Evolutionary conservation across 2,797 vertebrate species (phyloP), one percentile per base, ranked within the genome.

Genomic region (Pyrocephalus nanus): DNA sequence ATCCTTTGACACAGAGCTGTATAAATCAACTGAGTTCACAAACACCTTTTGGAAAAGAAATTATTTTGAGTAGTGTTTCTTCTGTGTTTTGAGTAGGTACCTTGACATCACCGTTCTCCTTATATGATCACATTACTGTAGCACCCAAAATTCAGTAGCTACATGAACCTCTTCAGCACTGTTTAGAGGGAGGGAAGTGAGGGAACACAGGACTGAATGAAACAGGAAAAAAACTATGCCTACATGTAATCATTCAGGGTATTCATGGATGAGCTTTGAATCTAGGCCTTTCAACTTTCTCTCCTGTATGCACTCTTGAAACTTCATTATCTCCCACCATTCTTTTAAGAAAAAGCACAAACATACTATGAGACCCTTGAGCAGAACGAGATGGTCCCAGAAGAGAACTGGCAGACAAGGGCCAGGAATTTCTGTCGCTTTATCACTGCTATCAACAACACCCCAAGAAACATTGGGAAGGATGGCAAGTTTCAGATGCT

Each of bases 401-500:
- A 99, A 84, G 99, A 99, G 97, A 99, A 99, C 96, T 99, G 99
- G 99, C 99, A 99, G 93, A 99, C 97, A 42, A 98, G 99, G 94
- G 99, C 99, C 70, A 98, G 98, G 62, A 98, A 98, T 96, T 99
- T 99, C 98, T 99, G 99, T 96, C 99, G 98, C 53, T 99, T 99
- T 96, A 98, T 99, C 98, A 98, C 98, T 10, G 99, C 99, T 95
- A 99, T 99, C 97, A 99, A 99, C 97, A 98, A 96, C 96, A 99
- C 99, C 8, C 98, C 99, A 54, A 98, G 99, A 95, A 99, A 99
- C 97, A 99, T 99, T 7, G 99, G 99, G 96, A 99, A 99, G 97
- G 99, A 99, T 10, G 99, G 99, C 85, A 99, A 99, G 96, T 99
- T 99, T 97, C 99, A 99, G 98, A 99, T 99, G 98, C 98, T 99